Evolutionary conservation across 2,797 vertebrate genomes (phyloP), one percentile per base, ranked within the genome.

Genomic region (Moxostoma hubbsi): DNA sequence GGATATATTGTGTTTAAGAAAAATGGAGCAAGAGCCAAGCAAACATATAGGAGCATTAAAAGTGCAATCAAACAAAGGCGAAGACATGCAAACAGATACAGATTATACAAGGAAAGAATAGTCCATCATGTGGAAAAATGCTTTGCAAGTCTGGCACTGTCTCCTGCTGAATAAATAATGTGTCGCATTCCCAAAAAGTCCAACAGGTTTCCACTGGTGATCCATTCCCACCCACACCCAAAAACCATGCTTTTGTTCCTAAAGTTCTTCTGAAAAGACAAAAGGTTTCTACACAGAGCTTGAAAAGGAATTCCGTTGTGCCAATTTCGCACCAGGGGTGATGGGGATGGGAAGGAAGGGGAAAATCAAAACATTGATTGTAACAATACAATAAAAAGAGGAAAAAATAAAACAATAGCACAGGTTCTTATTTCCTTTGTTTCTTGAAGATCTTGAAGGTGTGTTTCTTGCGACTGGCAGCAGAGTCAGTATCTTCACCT

Each of bases 381-480:
- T 64, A 85, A 81, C 51, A 85, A 82, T 68, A 85, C 75, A 83
- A 88, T 86, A 81, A 84, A 76, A 77, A 36, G 36, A 8, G 49
- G 46, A 24, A 51, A 86, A 85, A 83, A 67, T 80, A 68, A 64
- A 74, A 72, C 75, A 85, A 86, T 90, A 85, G 61, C 80, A 65
- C 78, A 83, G 86, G 85, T 79, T 49, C 85, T 82, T 95, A 99
- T 93, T 98, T 99, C 90, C 91, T 97, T 93, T 97, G 96, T 85
- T 98, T 99, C 93, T 98, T 99, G 92, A 98, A 99, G 90, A 99
- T 96, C 95, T 98, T 99, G 89, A 99, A 96, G 88, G 94, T 93
- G 90, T 97, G 96, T 92, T 98, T 99, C 93, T 98, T 99, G 92
- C 96, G 96, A 91, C 94, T 95, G 84, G 94, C 94, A 77, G 91